These are phyloP conservation scores for Falco biarmicus DNA, from an alignment of 2,797 vertebrate species.

Conservation along the genomic window DNA sequence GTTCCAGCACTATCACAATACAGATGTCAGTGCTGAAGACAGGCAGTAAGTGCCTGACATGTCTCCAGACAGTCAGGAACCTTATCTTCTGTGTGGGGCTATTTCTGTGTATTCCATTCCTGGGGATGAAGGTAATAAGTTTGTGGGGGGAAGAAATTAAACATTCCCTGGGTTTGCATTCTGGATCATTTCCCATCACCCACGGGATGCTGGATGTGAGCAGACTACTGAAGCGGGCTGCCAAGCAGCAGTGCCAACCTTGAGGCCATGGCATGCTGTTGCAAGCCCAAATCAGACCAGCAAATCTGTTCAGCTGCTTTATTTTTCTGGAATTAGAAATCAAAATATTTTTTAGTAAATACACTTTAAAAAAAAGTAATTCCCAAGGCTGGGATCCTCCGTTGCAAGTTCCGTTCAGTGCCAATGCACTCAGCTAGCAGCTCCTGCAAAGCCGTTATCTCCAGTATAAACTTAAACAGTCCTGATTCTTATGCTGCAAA, in stretches of 20 bases:
- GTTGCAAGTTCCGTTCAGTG: neutral
- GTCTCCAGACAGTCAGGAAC: rapidly evolving
- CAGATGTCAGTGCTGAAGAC: neutral
- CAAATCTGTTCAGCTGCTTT: neutral
- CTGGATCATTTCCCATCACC: neutral
- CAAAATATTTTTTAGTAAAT: neutral
- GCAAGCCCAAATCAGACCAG: neutral
- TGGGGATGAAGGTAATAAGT: neutral
- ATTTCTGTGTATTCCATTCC: neutral
- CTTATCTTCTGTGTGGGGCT: rapidly evolving
- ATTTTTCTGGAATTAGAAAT: neutral
- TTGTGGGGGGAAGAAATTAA: neutral
- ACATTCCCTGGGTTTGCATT: neutral
- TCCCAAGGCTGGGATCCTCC: neutral
- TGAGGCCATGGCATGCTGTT: neutral
- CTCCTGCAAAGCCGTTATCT: neutral
- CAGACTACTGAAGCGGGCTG: neutral
- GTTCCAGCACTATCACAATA: rapidly evolving
- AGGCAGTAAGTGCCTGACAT: rapidly evolving
- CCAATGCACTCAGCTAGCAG: neutral
- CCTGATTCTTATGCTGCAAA: slow-evolving; percentile 16
- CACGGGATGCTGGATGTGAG: neutral
- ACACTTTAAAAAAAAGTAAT: neutral
- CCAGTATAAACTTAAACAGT: neutral
- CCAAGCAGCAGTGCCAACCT: neutral